A percentile compares a stretch with the other conserved stretches of the same genome.
phyloP scores from a whole-genome alignment of 2,797 vertebrate species.

The Cottoperca gobio region DNA sequence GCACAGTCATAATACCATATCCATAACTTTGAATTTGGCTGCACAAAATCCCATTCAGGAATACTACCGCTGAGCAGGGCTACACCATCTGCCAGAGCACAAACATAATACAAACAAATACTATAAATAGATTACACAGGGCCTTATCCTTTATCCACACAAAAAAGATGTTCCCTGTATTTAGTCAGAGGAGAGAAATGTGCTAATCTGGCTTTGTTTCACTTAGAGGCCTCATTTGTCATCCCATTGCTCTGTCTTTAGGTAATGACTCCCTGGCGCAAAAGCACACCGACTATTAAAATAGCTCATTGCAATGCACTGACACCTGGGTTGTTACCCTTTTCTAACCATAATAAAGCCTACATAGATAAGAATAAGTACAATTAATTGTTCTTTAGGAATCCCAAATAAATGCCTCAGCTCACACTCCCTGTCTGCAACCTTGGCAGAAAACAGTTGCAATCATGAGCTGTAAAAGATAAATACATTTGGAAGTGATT shows the following conservation, averaged over 20 bases:
- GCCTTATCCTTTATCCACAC: conserved; percentile 63
- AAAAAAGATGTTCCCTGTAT: conserved; percentile 63
- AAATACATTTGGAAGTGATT: conserved; percentile 79
- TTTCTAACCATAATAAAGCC: conserved; percentile 50
- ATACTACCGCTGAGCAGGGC: conserved; percentile 41
- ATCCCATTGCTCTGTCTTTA: conserved; percentile 52
- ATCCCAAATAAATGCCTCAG: conserved; percentile 55
- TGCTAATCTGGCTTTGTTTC: conserved; percentile 80
- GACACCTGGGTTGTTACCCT: conserved; percentile 52
- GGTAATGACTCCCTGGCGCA: conserved; percentile 63
- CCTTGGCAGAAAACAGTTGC: conserved; percentile 59
- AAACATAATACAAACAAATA: conserved; percentile 68
- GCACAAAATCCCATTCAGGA: conserved; percentile 60
- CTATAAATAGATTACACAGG: conserved; percentile 77
- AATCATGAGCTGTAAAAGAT: conserved; percentile 77
- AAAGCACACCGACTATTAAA: conserved; percentile 66
- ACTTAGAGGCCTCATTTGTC: conserved; percentile 68
- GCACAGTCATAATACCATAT: conserved; percentile 42
- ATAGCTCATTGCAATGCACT: conserved; percentile 55
- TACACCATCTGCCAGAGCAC: conserved; percentile 64
- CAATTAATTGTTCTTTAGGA: conserved; percentile 50
- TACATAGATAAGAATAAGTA: conserved; percentile 49
- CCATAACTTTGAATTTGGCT: conserved; percentile 61
- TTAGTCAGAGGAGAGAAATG: conserved; percentile 69
- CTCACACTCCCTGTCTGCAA: conserved; percentile 48